A percentile compares a stretch with the other conserved stretches of the same genome.
Evolutionary conservation across 2,888 invertebrate species (phyloP).

Genomic region (Rosalia funebris): DNA sequence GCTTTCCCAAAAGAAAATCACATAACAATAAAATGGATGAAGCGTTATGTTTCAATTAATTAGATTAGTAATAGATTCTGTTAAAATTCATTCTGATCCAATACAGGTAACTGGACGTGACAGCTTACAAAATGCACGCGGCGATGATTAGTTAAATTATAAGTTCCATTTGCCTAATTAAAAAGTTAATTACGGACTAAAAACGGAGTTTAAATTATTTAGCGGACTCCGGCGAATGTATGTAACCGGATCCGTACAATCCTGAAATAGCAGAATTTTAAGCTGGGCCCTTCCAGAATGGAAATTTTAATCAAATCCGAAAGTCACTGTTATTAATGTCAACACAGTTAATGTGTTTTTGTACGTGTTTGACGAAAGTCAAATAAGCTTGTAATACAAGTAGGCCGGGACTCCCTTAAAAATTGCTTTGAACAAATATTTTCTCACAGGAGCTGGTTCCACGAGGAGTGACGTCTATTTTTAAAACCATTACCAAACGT

Average conservation of each 20-base stretch:
- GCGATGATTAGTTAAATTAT: not conserved
- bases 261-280: too few relatives aligned
- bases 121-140: not conserved
- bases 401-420: too few relatives aligned
- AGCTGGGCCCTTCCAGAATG: not conserved
- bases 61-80: too few relatives aligned
- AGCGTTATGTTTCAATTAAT: too few relatives aligned
- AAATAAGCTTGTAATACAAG: not conserved
- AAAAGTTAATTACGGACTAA: not conserved
- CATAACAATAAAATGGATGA: too few relatives aligned
- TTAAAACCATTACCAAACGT: not conserved
- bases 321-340: not conserved
- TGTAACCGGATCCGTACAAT: not conserved
- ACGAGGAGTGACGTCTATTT: not conserved
- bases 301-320: not conserved
- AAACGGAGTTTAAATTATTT: not conserved
- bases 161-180: not conserved
- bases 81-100: too few relatives aligned
- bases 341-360: not conserved
- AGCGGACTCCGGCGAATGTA: not conserved
- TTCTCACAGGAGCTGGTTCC: not conserved
- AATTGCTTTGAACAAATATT: not conserved
- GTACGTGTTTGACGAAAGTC: not conserved
- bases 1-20: too few relatives aligned
- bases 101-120: too few relatives aligned